phyloP scores from a whole-genome alignment of 2,113 vertebrate species.

The Leptobrachium ailaonicum region DNA sequence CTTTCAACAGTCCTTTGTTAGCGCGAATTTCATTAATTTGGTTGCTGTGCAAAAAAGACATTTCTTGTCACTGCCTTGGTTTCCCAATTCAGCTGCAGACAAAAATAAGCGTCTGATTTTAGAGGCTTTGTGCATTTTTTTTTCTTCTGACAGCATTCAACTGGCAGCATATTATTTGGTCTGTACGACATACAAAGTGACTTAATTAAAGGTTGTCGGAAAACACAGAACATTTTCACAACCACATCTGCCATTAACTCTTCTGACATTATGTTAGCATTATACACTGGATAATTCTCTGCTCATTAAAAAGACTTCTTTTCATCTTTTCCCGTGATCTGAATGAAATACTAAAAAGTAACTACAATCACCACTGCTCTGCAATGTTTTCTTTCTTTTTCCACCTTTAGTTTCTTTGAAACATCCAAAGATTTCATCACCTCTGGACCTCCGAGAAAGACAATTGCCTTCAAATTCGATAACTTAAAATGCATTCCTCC shows the following conservation, averaged over 20 bases:
- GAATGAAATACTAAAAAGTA: constrained; percentile 19
- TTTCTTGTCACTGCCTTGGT: constrained; percentile 61
- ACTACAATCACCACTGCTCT: neutral
- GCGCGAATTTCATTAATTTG: constrained; percentile 58
- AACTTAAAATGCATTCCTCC: too few relatives aligned
- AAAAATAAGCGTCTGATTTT: constrained; percentile 74
- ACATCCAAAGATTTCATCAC: too few relatives aligned
- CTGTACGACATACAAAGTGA: constrained; percentile 68
- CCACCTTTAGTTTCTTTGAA: neutral
- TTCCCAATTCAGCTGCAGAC: constrained; percentile 67
- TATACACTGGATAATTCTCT: constrained; percentile 60
- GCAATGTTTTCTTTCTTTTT: neutral
- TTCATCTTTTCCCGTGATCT: neutral
- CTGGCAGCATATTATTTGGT: constrained; percentile 79
- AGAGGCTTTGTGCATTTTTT: constrained; percentile 69
- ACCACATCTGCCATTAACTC: constrained; percentile 76
- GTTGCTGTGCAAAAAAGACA: constrained; percentile 59
- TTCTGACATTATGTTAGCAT: constrained; percentile 62
- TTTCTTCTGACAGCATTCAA: constrained; percentile 74
- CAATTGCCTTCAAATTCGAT: too few relatives aligned
- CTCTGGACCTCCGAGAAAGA: too few relatives aligned
- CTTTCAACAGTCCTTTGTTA: neutral
- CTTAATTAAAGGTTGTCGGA: constrained; percentile 83
- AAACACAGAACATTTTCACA: constrained; percentile 72
- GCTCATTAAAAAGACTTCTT: constrained; percentile 22